phyloP scores from a whole-genome alignment of 2,113 vertebrate genomes.

The Lasiurus borealis region DNA sequence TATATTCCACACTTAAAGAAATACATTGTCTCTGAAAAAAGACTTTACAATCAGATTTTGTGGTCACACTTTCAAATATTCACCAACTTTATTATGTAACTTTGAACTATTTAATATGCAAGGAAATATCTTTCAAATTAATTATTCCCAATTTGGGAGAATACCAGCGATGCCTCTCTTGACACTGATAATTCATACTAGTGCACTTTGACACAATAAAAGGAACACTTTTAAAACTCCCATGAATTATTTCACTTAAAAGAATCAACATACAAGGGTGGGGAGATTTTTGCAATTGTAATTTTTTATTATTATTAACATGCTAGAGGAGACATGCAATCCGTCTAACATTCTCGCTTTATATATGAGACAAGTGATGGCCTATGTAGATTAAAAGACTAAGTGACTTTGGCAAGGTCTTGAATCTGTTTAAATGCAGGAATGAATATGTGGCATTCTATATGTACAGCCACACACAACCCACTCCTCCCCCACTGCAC shows the following conservation, averaged over 20 bases:
- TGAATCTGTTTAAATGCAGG: background rate
- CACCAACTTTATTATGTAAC: background rate
- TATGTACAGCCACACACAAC: background rate
- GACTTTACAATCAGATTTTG: background rate
- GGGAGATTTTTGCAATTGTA: background rate
- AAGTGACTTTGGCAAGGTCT: background rate
- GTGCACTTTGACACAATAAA: background rate
- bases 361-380: background rate
- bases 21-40: background rate
- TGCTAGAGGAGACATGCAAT: background rate
- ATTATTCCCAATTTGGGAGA: background rate
- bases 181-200: background rate
- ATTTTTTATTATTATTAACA: background rate
- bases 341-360: background rate
- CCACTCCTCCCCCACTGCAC: rapidly evolving
- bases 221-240: background rate
- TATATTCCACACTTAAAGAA: background rate
- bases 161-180: background rate
- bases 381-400: background rate
- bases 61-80: background rate
- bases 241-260: background rate
- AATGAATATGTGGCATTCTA: background rate
- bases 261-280: background rate
- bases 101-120: background rate
- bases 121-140: background rate